Evolutionary conservation across 2,797 vertebrate species (phyloP).

Genomic region (Acanthis flammea): DNA sequence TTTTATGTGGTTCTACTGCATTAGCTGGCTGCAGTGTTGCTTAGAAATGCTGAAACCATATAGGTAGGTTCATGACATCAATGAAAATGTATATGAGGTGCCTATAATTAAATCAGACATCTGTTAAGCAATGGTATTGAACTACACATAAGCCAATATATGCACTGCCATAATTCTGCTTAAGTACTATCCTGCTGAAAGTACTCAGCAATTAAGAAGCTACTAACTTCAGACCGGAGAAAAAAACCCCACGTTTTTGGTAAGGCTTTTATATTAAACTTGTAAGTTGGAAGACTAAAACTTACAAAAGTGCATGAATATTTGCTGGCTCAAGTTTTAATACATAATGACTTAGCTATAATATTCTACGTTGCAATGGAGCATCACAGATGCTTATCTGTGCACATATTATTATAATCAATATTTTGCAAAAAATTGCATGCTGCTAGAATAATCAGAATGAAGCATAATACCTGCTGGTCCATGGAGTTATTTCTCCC

Average conservation of each 20-base stretch:
- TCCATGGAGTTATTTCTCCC: neutral
- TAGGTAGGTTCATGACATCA: neutral
- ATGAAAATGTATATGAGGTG: neutral
- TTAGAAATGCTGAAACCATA: neutral
- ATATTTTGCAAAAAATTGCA: neutral
- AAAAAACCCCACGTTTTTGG: neutral
- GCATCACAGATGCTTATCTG: neutral
- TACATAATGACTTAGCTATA: neutral
- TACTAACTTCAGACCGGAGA: neutral
- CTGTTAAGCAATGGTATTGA: constrained; percentile 5
- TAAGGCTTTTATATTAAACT: neutral
- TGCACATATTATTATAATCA: neutral
- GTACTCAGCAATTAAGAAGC: constrained; percentile 4
- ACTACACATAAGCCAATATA: neutral
- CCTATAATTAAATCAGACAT: constrained; percentile 19
- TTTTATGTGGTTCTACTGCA: neutral
- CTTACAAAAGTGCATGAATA: neutral
- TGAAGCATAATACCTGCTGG: neutral
- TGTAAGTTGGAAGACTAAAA: neutral
- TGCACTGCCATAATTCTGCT: neutral
- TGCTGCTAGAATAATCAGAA: neutral
- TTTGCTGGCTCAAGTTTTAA: neutral
- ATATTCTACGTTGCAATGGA: neutral
- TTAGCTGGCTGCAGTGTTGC: neutral
- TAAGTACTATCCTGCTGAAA: neutral